Evolutionary conservation across 1,140 invertebrate genomes (phyloP).

Genomic region (Pomacea maculata): DNA sequence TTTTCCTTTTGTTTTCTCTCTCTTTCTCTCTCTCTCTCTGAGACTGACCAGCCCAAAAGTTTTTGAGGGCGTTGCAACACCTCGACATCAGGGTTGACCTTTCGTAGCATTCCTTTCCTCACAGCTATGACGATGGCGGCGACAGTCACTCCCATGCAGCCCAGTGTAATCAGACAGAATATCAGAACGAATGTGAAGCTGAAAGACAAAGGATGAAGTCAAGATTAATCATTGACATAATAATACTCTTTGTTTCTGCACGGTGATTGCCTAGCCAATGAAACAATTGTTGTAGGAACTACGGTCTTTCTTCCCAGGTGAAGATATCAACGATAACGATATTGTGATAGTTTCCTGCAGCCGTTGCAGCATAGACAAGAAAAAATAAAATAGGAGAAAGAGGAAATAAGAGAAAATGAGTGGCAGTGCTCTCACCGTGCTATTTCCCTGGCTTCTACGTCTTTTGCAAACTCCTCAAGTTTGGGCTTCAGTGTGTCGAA

Average conservation of each 20-base stretch:
- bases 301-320: too few relatives aligned
- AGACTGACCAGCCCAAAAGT: conserved; percentile 2
- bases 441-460: background rate
- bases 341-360: background rate
- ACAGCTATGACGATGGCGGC: background rate
- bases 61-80: background rate
- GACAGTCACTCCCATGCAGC: background rate
- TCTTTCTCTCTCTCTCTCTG: background rate
- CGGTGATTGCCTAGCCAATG: too few relatives aligned
- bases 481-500: conserved; percentile 7
- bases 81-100: background rate
- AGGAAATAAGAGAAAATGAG: background rate
- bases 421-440: background rate
- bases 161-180: background rate
- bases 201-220: background rate
- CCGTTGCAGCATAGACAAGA: background rate
- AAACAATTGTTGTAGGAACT: too few relatives aligned
- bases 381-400: background rate
- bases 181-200: conserved; percentile 4
- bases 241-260: too few relatives aligned
- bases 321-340: background rate
- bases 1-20: background rate
- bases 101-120: background rate
- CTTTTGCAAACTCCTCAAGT: background rate
- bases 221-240: too few relatives aligned